phyloP scores from a whole-genome alignment of 1,140 invertebrate genomes.

The Cecropterus lyciades region DNA sequence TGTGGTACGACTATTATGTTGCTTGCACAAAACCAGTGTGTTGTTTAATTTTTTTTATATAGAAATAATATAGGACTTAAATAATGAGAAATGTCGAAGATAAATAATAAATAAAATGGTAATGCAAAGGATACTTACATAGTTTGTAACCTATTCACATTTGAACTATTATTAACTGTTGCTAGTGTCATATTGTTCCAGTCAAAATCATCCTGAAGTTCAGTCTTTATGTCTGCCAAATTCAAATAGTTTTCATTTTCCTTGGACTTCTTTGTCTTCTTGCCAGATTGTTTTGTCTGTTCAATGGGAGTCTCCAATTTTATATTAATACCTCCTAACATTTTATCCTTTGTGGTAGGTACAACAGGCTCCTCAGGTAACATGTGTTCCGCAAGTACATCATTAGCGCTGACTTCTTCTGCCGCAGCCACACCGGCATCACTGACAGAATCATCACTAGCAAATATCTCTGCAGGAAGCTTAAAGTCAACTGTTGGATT shows the following conservation, averaged over 20 bases:
- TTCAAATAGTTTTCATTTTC: constrained; percentile 58
- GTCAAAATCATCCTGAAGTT: constrained; percentile 77
- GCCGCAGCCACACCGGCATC: constrained; percentile 56
- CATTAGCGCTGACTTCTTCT: constrained; percentile 59
- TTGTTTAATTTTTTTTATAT: too few relatives aligned
- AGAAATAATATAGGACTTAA: too few relatives aligned
- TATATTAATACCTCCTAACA: constrained; percentile 76
- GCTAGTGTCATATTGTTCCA: constrained; percentile 80
- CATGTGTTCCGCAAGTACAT: constrained; percentile 36
- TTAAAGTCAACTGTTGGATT: constrained; percentile 71
- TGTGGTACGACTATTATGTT: too few relatives aligned
- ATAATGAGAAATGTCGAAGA: neutral
- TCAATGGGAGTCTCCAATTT: constrained; percentile 64
- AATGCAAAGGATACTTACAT: constrained; percentile 56
- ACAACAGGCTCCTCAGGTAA: constrained; percentile 42
- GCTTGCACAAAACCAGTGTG: too few relatives aligned
- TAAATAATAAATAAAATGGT: constrained; percentile 15
- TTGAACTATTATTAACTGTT: constrained; percentile 69
- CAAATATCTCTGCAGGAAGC: constrained; percentile 78
- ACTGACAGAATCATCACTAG: constrained; percentile 77
- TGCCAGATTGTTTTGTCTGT: constrained; percentile 40
- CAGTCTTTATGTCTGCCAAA: constrained; percentile 78
- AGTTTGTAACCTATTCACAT: constrained; percentile 68
- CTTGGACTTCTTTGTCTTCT: constrained; percentile 68
- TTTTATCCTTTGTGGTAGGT: constrained; percentile 66